These are phyloP conservation scores for Arctocebus calabarensis DNA, from an alignment of 2,797 vertebrate genomes.

Conservation along the genomic window DNA sequence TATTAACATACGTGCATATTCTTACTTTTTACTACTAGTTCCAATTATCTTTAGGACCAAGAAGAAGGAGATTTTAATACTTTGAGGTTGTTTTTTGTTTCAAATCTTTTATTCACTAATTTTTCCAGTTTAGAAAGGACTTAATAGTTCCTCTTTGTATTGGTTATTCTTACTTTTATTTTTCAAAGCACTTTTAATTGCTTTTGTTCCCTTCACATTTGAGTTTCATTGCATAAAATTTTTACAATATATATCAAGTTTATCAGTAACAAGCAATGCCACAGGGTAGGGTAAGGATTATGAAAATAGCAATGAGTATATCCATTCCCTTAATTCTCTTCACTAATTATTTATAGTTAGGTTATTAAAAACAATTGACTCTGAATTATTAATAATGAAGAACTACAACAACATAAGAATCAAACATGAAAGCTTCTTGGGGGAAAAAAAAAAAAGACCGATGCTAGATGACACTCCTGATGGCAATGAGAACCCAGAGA, in stretches of 20 bases:
- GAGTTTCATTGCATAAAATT: constrained; percentile 43
- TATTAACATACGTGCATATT: background rate
- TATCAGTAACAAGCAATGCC: constrained; percentile 56
- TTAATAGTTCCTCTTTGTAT: background rate
- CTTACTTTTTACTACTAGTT: background rate
- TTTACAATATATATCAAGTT: constrained; percentile 62
- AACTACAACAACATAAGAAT: constrained; percentile 58
- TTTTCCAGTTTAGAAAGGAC: constrained; percentile 26
- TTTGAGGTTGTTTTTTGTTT: background rate
- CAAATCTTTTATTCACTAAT: background rate
- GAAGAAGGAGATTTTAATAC: background rate
- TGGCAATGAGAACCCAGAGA: background rate
- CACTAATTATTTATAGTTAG: constrained; percentile 81
- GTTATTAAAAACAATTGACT: constrained; percentile 80
- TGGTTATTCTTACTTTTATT: background rate
- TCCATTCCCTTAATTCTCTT: constrained; percentile 66
- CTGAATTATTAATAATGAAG: constrained; percentile 80
- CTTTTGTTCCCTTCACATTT: constrained; percentile 11
- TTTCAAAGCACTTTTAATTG: constrained; percentile 41
- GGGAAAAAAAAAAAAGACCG: constrained; percentile 40
- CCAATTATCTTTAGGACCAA: constrained; percentile 2
- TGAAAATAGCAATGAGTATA: constrained; percentile 30
- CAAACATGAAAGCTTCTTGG: constrained; percentile 32
- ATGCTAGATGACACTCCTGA: background rate
- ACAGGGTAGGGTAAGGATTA: constrained; percentile 47